Evolutionary conservation across 2,888 invertebrate species (phyloP).

Genomic region (Baccha elongata): DNA sequence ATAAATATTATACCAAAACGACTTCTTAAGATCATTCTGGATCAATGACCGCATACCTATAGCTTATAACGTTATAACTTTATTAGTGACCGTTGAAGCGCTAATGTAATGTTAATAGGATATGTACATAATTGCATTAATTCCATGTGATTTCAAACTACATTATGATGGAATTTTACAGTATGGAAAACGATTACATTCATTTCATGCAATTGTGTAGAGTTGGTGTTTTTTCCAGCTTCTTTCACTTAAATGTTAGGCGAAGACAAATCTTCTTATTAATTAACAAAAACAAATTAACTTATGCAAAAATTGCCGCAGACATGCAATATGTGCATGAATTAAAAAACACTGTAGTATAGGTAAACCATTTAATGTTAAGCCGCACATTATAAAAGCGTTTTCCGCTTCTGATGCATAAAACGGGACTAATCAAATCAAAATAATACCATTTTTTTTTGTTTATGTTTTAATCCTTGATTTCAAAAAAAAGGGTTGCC

Average conservation of each 20-base stretch:
- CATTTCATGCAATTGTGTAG: slow-evolving; percentile 45
- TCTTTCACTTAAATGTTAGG: neutral
- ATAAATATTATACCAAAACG: no score
- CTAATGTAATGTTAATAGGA: slow-evolving; percentile 26
- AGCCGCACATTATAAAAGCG: neutral
- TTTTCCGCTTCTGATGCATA: neutral
- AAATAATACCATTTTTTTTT: slow-evolving; percentile 14
- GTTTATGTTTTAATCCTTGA: slow-evolving; percentile 33
- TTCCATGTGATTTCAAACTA: slow-evolving; percentile 59
- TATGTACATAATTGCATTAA: slow-evolving; percentile 41
- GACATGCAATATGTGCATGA: slow-evolving; percentile 52
- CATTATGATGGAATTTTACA: slow-evolving; percentile 47
- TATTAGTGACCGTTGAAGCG: slow-evolving; percentile 28
- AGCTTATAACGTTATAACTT: no score
- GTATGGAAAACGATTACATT: slow-evolving; percentile 62
- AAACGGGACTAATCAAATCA: slow-evolving; percentile 40
- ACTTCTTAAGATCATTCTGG: neutral
- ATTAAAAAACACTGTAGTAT: slow-evolving; percentile 16
- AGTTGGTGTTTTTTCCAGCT: neutral
- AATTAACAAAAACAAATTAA: slow-evolving; percentile 30
- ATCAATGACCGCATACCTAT: neutral
- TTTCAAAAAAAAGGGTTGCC: slow-evolving; percentile 9
- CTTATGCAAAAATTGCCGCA: slow-evolving; percentile 43
- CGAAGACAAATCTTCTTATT: no score
- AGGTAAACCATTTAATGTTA: neutral